Evolutionary conservation across 2,888 invertebrate genomes (phyloP).

Genomic region (Hemaris fuciformis): DNA sequence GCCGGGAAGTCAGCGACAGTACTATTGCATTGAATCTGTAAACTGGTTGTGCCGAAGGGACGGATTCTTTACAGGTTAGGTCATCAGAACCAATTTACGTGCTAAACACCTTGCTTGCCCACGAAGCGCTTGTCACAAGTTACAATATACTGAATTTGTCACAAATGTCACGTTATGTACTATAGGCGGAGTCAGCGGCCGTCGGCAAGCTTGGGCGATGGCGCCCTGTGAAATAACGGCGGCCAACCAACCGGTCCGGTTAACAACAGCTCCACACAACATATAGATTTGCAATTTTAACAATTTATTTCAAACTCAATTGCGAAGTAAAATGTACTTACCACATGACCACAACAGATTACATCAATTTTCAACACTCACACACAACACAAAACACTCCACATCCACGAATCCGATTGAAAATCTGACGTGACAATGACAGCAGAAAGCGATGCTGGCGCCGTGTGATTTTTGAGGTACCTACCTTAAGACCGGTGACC

Average conservation of each 20-base stretch:
- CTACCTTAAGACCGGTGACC: background rate
- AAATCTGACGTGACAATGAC: slow-evolving; percentile 43
- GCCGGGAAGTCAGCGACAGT: slow-evolving; percentile 43
- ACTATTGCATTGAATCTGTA: slow-evolving; percentile 26
- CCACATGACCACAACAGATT: slow-evolving; percentile 70
- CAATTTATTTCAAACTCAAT: background rate
- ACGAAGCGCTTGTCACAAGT: slow-evolving; percentile 17
- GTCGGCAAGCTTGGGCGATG: slow-evolving; percentile 72
- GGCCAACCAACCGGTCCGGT: slow-evolving; percentile 27
- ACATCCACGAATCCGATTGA: slow-evolving; percentile 55
- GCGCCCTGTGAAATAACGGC: slow-evolving; percentile 76
- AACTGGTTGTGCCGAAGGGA: slow-evolving; percentile 41
- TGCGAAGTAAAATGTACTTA: slow-evolving; percentile 49
- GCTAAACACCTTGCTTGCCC: background rate
- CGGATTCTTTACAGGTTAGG: slow-evolving; percentile 40
- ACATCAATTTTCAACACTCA: slow-evolving; percentile 63
- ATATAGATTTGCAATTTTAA: background rate
- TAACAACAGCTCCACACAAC: slow-evolving; percentile 3
- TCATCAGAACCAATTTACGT: slow-evolving; percentile 21
- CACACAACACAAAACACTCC: slow-evolving; percentile 76
- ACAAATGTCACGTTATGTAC: slow-evolving; percentile 46
- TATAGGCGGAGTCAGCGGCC: slow-evolving; percentile 66
- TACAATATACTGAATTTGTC: slow-evolving; percentile 25
- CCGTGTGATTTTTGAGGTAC: background rate
- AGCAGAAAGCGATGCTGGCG: background rate